Evolutionary conservation across 2,113 vertebrate genomes (phyloP).

Genomic region (Perccottus glenii): DNA sequence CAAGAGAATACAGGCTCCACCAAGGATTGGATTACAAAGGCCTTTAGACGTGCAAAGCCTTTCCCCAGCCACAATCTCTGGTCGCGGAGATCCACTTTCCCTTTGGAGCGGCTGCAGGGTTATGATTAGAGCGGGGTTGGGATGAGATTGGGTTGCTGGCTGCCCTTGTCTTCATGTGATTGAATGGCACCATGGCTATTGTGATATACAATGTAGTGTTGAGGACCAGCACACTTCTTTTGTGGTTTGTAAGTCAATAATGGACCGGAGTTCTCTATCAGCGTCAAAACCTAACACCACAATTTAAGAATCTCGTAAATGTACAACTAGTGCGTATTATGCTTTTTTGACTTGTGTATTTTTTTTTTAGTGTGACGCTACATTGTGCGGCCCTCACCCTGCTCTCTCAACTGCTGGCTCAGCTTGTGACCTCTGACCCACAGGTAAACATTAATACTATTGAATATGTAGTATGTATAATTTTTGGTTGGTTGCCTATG

Average conservation of each 20-base stretch:
- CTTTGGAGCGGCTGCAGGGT: conserved; percentile 52
- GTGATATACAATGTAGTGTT: conserved; percentile 48
- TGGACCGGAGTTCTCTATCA: neutral
- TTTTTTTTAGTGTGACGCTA: conserved; percentile 85
- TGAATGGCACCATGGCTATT: conserved; percentile 59
- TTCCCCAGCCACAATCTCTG: conserved; percentile 61
- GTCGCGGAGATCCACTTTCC: conserved; percentile 65
- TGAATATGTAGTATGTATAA: neutral
- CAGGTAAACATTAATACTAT: conserved; percentile 46
- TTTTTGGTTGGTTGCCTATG: neutral
- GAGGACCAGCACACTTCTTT: conserved; percentile 66
- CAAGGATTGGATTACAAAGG: conserved; percentile 72
- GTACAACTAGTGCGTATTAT: too few relatives aligned
- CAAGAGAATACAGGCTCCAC: conserved; percentile 58
- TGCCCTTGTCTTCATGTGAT: conserved; percentile 57
- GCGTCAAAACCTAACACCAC: neutral
- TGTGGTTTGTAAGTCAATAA: conserved; percentile 53
- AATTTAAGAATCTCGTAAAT: neutral
- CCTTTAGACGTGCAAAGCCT: conserved; percentile 52
- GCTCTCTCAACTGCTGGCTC: conserved; percentile 82
- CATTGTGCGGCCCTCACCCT: conserved; percentile 86
- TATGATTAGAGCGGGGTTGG: conserved; percentile 61
- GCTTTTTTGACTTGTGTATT: neutral
- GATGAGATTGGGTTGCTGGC: conserved; percentile 61
- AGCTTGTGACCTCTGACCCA: conserved; percentile 65